A percentile compares a stretch with the other conserved stretches of the same genome.
Evolutionary conservation across 2,797 vertebrate species (phyloP).

Genomic region (Threskiornis aethiopicus): DNA sequence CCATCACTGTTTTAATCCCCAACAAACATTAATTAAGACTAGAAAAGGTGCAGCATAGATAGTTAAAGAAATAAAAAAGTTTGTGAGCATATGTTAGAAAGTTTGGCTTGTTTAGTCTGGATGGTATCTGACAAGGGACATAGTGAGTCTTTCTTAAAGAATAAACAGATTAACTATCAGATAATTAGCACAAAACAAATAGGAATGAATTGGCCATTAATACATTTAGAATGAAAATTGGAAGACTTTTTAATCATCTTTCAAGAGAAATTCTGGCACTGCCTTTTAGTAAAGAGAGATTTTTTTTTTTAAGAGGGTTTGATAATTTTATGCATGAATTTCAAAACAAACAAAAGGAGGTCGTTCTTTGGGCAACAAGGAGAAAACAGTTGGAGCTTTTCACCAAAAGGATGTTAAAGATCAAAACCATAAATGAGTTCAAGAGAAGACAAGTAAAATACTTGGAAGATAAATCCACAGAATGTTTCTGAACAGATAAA

Average conservation of each 20-base stretch:
- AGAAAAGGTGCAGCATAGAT: background rate
- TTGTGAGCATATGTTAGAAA: background rate
- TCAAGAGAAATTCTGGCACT: background rate
- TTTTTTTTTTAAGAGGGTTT: background rate
- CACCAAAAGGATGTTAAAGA: background rate
- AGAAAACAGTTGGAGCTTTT: background rate
- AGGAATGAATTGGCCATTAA: background rate
- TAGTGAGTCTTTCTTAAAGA: background rate
- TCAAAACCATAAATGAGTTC: background rate
- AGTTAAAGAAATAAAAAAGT: background rate
- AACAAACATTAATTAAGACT: background rate
- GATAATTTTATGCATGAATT: background rate
- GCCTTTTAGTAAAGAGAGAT: background rate
- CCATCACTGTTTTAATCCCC: background rate
- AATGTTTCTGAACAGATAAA: background rate
- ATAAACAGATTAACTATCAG: background rate
- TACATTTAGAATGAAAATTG: background rate
- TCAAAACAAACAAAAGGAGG: background rate
- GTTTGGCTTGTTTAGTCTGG: background rate
- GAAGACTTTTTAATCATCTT: background rate
- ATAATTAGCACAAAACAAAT: background rate
- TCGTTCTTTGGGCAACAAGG: background rate
- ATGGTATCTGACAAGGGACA: background rate
- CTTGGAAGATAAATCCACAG: background rate
- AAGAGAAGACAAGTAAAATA: background rate